Conservation (phyloP, 2,113 vertebrate genomes). For the Hemibagrus wyckioides region DNA sequence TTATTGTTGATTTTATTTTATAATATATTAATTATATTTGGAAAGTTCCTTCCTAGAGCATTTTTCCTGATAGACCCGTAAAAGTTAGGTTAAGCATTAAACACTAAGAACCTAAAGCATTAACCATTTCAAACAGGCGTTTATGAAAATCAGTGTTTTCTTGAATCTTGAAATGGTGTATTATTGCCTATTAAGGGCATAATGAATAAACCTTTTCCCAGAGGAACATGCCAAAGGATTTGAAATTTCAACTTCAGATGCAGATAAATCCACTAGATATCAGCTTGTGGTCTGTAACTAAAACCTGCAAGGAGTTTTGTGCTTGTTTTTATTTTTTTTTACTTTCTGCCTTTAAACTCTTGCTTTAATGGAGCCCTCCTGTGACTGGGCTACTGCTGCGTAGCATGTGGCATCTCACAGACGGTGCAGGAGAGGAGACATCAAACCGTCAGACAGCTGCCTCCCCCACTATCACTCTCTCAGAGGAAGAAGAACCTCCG, state of each 20-base stretch:
- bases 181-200: not conserved
- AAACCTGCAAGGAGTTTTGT: constrained; percentile 1
- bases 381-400: not conserved
- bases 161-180: not conserved
- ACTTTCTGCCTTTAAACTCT: constrained; percentile 14
- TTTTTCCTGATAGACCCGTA: not conserved
- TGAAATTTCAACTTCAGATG: not conserved
- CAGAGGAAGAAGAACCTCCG: constrained; percentile 29
- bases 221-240: not conserved
- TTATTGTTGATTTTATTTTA: not conserved
- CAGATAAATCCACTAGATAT: not conserved
- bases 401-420: not conserved
- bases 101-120: not conserved
- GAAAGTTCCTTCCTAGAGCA: not conserved
- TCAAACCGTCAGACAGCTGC: constrained; percentile 48
- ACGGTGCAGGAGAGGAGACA: constrained; percentile 33
- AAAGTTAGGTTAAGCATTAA: no score
- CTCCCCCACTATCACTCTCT: constrained; percentile 33
- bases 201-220: not conserved
- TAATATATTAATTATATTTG: not conserved
- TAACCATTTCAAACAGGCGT: not conserved
- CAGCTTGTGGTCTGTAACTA: not conserved
- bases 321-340: constrained; percentile 1
- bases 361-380: constrained; percentile 25
- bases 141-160: not conserved